Evolutionary conservation across 2,888 invertebrate species (phyloP).

Genomic region (Julus scandinavius): DNA sequence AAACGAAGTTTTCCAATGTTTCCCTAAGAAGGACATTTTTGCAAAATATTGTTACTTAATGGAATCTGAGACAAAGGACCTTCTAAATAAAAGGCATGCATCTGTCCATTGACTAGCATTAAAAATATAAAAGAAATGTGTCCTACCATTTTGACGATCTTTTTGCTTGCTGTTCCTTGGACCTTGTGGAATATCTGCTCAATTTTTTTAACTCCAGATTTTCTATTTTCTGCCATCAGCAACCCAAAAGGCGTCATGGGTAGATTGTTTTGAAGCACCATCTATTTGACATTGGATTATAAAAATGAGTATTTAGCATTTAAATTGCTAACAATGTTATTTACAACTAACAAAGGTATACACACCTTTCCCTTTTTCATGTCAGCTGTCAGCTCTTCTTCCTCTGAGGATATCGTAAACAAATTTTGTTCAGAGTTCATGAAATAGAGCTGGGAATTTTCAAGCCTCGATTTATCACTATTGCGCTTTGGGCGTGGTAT

Average conservation of each 20-base stretch:
- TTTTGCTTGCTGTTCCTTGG: conserved; percentile 15
- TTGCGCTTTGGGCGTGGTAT: not conserved
- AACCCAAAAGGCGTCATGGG: conserved; percentile 55
- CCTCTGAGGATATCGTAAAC: not conserved
- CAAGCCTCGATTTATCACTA: not conserved
- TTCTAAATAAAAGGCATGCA: too few species aligned
- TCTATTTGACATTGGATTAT: not conserved
- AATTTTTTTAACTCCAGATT: conserved; percentile 51
- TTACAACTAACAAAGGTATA: not conserved
- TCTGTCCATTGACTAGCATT: not conserved
- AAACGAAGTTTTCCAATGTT: too few species aligned
- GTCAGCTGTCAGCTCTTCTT: not conserved
- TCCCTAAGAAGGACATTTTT: too few species aligned
- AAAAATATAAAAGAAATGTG: not conserved
- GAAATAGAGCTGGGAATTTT: conserved; percentile 42
- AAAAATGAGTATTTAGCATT: not conserved
- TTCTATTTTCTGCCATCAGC: conserved; percentile 54
- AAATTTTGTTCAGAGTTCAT: conserved; percentile 46
- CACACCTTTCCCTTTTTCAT: not conserved
- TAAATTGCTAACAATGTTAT: too few species aligned
- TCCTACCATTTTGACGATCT: conserved; percentile 52
- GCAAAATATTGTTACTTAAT: too few species aligned
- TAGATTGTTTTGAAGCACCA: conserved; percentile 13
- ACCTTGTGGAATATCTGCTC: conserved; percentile 45
- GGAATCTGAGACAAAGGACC: too few species aligned